These are phyloP conservation scores for Eolophus roseicapilla DNA, from an alignment of 2,113 vertebrate species.

Conservation along the genomic window DNA sequence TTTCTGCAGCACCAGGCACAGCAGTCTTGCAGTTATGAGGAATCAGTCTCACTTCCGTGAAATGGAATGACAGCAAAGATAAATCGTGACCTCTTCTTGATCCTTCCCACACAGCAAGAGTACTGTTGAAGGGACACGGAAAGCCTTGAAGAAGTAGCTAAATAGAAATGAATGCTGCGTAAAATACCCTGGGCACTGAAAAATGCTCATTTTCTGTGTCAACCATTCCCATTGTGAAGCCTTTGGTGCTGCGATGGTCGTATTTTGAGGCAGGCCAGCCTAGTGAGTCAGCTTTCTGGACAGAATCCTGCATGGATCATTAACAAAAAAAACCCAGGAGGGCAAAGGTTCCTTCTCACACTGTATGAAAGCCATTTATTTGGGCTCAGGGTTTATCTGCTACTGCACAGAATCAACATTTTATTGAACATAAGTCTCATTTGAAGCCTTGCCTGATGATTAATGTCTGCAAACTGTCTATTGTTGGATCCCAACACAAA, in stretches of 20 bases:
- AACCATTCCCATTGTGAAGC: background rate
- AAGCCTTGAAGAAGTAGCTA: background rate
- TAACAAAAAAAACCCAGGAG: background rate
- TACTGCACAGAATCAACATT: background rate
- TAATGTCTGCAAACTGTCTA: background rate
- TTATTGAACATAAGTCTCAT: background rate
- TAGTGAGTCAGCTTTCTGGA: slow-evolving; percentile 17
- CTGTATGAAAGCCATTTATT: background rate
- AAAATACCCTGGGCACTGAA: background rate
- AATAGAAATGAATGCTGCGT: background rate
- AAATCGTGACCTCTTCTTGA: background rate
- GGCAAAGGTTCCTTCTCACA: background rate
- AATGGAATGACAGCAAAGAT: background rate
- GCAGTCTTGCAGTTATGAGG: background rate
- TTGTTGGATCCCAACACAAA: background rate
- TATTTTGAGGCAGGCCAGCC: background rate
- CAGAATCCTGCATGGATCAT: background rate
- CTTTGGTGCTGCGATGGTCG: background rate
- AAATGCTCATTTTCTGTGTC: background rate
- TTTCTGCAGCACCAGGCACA: background rate
- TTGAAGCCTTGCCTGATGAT: background rate
- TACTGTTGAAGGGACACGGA: background rate
- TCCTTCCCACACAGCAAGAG: background rate
- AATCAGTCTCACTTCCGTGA: background rate
- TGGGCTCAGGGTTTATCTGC: background rate